Evolutionary conservation across 1,140 invertebrate species (phyloP).

Genomic region (Ostrea denselamellosa): DNA sequence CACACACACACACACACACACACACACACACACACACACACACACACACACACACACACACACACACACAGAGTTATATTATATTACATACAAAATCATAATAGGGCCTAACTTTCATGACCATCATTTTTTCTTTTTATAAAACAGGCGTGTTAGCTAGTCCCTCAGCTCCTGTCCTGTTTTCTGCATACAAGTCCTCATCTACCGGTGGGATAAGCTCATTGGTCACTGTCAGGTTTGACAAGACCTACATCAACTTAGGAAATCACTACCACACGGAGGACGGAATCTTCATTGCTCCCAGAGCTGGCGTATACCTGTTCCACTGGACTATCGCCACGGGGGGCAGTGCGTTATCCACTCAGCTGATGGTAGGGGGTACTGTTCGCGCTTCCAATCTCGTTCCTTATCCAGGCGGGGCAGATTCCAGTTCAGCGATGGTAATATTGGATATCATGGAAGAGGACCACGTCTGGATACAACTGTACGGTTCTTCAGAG

Average conservation of each 20-base stretch:
- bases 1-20: no score
- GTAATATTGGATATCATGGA: neutral
- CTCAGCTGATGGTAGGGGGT: slow-evolving; percentile 12
- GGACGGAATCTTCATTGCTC: neutral
- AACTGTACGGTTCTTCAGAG: neutral
- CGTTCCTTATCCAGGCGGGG: neutral
- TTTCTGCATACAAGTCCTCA: slow-evolving; percentile 20
- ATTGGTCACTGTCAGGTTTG: neutral
- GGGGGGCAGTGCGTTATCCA: neutral
- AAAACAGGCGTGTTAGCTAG: neutral
- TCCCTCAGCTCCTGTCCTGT: neutral
- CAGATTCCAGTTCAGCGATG: neutral
- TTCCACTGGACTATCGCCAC: slow-evolving; percentile 23
- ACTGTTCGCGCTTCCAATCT: neutral
- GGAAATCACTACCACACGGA: slow-evolving; percentile 12
- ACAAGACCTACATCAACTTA: neutral
- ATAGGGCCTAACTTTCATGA: neutral
- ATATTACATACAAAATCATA: no score
- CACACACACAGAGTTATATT: no score
- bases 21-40: no score
- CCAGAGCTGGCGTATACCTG: neutral
- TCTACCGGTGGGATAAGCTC: neutral
- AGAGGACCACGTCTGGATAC: slow-evolving; percentile 3
- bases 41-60: no score
- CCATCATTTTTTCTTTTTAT: neutral